These are phyloP conservation scores for Gyrodactylus bullatarudis DNA, from an alignment of 1,140 invertebrate genomes.

Conservation along the genomic window DNA sequence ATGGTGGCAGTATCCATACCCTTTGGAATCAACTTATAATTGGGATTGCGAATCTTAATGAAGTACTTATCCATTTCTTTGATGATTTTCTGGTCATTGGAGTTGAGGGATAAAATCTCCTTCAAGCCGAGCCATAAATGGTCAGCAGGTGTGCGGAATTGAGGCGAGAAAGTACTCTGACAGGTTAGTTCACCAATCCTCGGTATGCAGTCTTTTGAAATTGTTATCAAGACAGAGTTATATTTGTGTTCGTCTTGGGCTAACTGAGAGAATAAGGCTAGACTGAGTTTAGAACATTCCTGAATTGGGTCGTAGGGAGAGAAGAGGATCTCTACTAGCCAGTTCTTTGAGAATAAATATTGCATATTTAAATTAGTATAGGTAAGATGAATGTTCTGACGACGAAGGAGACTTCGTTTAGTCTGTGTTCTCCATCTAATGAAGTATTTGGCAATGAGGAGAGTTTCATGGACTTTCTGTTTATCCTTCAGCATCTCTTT, in stretches of 20 bases:
- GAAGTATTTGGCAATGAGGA: background rate
- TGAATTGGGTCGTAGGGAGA: background rate
- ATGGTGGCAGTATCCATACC: background rate
- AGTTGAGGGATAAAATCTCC: background rate
- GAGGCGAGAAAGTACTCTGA: background rate
- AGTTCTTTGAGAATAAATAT: background rate
- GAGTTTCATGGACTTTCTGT: background rate
- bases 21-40: background rate
- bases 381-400: background rate
- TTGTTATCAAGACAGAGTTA: background rate
- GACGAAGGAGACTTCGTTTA: background rate
- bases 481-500: background rate
- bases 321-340: background rate
- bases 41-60: background rate
- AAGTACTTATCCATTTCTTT: background rate
- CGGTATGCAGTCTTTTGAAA: background rate
- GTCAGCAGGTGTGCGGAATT: background rate
- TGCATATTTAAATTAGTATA: background rate
- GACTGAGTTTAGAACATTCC: background rate
- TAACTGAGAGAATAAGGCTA: background rate
- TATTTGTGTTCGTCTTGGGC: background rate
- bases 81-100: background rate
- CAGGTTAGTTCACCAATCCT: background rate
- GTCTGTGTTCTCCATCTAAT: background rate
- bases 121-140: background rate